Percentiles rank a stretch among this genome's conserved stretches.
Evolutionary conservation across 2,888 invertebrate species (phyloP).

Genomic region (Apodemia mormo): DNA sequence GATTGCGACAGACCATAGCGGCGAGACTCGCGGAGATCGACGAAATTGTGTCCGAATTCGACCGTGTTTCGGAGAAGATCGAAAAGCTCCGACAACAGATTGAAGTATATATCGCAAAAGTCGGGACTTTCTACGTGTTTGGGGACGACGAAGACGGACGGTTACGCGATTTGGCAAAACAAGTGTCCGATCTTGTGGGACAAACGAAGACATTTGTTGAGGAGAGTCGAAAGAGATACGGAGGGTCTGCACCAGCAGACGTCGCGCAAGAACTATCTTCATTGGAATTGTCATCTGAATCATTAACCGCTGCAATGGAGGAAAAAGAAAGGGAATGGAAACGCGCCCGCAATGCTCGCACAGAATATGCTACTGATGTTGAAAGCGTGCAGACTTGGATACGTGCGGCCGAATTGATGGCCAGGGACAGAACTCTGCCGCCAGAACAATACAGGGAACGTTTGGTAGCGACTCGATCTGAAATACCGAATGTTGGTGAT

Average conservation of each 20-base stretch:
- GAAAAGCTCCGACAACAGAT: slow-evolving; percentile 86
- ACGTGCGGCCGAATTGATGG: slow-evolving; percentile 90
- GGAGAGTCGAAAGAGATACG: slow-evolving; percentile 83
- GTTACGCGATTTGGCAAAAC: slow-evolving; percentile 81
- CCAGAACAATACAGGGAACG: slow-evolving; percentile 90
- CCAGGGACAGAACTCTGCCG: slow-evolving; percentile 90
- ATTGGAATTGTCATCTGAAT: slow-evolving; percentile 91
- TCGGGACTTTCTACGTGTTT: slow-evolving; percentile 88
- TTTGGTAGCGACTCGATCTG: slow-evolving; percentile 88
- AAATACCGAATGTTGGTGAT: slow-evolving; percentile 87
- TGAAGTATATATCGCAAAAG: slow-evolving; percentile 84
- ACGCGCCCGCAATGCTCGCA: slow-evolving; percentile 90
- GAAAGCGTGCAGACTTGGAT: slow-evolving; percentile 93
- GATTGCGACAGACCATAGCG: slow-evolving; percentile 90
- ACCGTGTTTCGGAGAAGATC: slow-evolving; percentile 86
- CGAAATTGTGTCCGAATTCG: slow-evolving; percentile 89
- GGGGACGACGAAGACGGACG: slow-evolving; percentile 85
- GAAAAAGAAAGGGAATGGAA: slow-evolving; percentile 94
- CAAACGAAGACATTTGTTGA: slow-evolving; percentile 82
- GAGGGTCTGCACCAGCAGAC: slow-evolving; percentile 87
- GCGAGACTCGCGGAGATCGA: slow-evolving; percentile 88
- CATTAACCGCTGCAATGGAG: slow-evolving; percentile 90
- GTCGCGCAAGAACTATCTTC: slow-evolving; percentile 90
- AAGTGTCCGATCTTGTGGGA: slow-evolving; percentile 80
- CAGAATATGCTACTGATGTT: slow-evolving; percentile 90